Conservation (phyloP, 2,797 vertebrate species). For the Emydoidea blandingii region DNA sequence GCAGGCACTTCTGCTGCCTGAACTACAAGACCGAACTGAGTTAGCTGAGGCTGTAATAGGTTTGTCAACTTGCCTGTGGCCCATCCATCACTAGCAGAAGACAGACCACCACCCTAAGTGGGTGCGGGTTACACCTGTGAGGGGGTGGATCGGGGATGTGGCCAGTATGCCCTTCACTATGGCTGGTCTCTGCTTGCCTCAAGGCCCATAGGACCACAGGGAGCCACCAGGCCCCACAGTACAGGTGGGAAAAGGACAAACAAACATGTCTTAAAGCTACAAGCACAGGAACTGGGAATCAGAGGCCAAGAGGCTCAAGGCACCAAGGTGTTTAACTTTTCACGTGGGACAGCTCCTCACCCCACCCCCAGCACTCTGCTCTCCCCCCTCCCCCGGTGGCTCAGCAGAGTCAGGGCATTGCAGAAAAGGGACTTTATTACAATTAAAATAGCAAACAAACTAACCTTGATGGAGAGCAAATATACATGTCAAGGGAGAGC, state of each 20-base stretch:
- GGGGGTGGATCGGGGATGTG: background rate
- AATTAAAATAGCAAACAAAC: background rate
- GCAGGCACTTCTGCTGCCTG: background rate
- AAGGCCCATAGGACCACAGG: background rate
- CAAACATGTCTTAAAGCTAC: background rate
- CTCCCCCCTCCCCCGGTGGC: background rate
- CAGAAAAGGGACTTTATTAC: background rate
- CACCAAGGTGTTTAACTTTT: background rate
- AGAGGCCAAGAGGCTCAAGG: background rate
- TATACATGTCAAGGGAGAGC: background rate
- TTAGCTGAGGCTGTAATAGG: background rate
- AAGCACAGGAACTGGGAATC: background rate
- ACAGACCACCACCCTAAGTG: background rate
- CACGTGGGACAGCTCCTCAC: background rate
- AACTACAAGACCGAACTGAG: background rate
- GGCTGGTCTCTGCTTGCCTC: background rate
- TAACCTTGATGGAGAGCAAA: background rate
- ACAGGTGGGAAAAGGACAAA: background rate
- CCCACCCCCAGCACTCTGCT: background rate
- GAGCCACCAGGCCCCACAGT: background rate
- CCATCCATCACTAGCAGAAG: background rate
- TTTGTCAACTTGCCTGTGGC: background rate
- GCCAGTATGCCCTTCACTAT: background rate
- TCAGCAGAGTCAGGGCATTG: background rate
- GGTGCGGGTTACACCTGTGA: background rate